phyloP scores from a whole-genome alignment of 2,797 vertebrate species.

The Pteropus rufus region DNA sequence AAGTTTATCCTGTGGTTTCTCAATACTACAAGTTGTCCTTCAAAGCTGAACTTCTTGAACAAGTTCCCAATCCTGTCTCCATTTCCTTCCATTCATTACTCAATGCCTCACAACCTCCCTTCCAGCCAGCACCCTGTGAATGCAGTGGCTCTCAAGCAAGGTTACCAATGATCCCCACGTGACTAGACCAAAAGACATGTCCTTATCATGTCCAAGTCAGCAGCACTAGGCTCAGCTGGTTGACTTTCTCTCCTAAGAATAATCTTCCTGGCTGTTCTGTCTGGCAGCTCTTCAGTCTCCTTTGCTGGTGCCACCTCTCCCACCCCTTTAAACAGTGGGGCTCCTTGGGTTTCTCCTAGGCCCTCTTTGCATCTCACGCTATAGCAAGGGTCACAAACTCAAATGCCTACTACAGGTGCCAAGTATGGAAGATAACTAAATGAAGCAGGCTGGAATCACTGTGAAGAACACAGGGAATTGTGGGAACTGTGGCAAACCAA shows the following conservation, averaged over 20 bases:
- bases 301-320: background rate
- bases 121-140: background rate
- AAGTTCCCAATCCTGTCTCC: background rate
- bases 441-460: background rate
- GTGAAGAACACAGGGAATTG: background rate
- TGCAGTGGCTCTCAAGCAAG: background rate
- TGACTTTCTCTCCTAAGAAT: too few species aligned
- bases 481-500: background rate
- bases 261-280: background rate
- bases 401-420: background rate
- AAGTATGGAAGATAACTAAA: background rate
- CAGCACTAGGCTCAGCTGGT: background rate
- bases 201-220: background rate
- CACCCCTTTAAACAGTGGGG: background rate
- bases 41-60: background rate
- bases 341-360: background rate
- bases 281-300: background rate
- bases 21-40: background rate
- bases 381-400: background rate
- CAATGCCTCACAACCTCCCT: background rate
- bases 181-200: background rate
- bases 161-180: background rate
- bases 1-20: background rate
- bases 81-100: background rate
- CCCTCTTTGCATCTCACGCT: background rate